Base-by-base conservation (phyloP, 2,888 invertebrate genomes). In the Druceiella hillmani region DNA sequence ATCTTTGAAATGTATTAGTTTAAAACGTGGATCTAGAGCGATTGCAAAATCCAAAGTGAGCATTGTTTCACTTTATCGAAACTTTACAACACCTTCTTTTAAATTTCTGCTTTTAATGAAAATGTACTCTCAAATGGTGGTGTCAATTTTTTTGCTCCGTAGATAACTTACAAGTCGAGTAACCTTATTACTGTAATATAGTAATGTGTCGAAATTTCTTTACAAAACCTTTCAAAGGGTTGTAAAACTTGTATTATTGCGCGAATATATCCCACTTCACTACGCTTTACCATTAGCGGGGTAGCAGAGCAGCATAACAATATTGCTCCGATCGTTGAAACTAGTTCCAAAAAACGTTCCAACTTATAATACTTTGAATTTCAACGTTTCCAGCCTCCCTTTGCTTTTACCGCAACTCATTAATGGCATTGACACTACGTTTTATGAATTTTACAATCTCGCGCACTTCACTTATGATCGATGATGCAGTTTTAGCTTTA, bases 141-240 rank as follows among this genome's bases (percentile, higher is more conserved):
- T 34, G 17, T 28, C 26, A 15, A 22, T 11, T 43, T 20, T 17
- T 43, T 33, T 32, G 5, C 30, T 35, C 11, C 20, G 40, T 7
- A 27, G 25, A 17, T 43, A 46, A 32, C 40, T 50, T 28, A 48
- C 31, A 25, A 50, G 38, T 15, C 47, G 39, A 41, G 41, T 47
- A 17, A 48, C 44, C 36, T 42, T 44, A 27, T 41, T 15, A 44
- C 30, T 15, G 45, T 46, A 11, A 46, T 22, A 31, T 48, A 48
- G 33, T 36, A 33, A 32, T 46, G 27, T 36, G 41, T 46, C 33
- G 42, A 47, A 34, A 47, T 35, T 40, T 50, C 43, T 36, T 35
- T 44, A 10, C 49, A 48, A 13, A 48, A 22, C 22, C 33, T 43
- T 43, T 50, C 48, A 27, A 51, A 49, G 16, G 48, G 46, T 30